phyloP scores from a whole-genome alignment of 2,888 invertebrate species.

The Nemotelus nigrinus region DNA sequence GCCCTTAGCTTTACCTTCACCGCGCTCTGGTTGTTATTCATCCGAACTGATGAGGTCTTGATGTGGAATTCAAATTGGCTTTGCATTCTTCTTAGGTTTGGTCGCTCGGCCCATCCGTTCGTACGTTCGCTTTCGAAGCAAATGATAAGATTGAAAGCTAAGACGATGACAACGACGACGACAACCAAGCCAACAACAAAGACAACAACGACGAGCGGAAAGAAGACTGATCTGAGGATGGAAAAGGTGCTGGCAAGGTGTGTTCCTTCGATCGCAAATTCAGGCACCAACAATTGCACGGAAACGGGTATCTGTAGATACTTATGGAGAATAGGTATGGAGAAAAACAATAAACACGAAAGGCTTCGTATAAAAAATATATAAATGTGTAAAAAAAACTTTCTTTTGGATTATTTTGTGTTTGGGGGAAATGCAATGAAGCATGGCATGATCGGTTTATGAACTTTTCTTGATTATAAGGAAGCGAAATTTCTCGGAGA shows the following conservation, averaged over 20 bases:
- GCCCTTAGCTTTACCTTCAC: conserved; percentile 46
- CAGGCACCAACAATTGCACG: neutral
- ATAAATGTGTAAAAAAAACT: neutral
- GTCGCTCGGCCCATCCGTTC: neutral
- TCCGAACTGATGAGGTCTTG: conserved; percentile 50
- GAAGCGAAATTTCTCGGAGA: neutral
- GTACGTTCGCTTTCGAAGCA: conserved; percentile 34
- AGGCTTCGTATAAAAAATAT: neutral
- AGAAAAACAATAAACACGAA: conserved; percentile 34
- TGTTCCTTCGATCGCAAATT: neutral
- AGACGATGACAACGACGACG: neutral
- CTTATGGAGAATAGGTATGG: neutral
- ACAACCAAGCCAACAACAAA: too few relatives aligned
- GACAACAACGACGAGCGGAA: too few relatives aligned
- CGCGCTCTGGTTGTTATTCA: conserved; percentile 47
- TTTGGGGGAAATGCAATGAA: conserved; percentile 7
- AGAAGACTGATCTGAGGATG: neutral
- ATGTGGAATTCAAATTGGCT: conserved; percentile 52
- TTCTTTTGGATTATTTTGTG: conserved; percentile 27
- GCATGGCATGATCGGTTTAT: neutral
- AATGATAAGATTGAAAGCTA: conserved; percentile 22
- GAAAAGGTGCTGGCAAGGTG: conserved; percentile 36
- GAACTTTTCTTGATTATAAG: conserved; percentile 4
- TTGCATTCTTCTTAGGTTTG: conserved; percentile 44
- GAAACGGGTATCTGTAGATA: neutral